Evolutionary conservation across 2,888 invertebrate genomes (phyloP).

Genomic region (Philhelius pedissequus): DNA sequence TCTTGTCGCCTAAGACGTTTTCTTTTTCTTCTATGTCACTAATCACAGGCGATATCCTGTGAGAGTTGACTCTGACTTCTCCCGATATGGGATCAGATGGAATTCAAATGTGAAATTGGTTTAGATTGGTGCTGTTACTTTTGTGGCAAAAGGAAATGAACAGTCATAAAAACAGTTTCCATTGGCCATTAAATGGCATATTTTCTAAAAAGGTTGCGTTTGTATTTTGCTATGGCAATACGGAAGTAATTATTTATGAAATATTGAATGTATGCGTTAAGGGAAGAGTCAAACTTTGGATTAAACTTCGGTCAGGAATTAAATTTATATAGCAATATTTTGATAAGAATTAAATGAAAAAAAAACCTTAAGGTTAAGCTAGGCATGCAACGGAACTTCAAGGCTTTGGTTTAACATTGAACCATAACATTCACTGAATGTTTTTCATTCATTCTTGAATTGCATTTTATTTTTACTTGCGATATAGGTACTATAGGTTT

Average conservation of each 20-base stretch:
- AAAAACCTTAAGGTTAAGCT: no score
- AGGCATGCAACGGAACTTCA: no score
- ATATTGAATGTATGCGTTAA: conserved; percentile 71
- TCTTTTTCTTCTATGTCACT: conserved; percentile 31
- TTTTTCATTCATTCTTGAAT: no score
- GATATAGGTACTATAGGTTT: no score
- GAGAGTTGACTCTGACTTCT: conserved; percentile 5
- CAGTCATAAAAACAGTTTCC: conserved; percentile 78
- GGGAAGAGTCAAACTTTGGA: not conserved
- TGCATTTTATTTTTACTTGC: no score
- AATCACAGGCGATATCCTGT: conserved; percentile 64
- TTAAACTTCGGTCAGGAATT: not conserved
- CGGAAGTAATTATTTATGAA: conserved; percentile 78
- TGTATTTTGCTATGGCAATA: conserved; percentile 48
- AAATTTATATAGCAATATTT: not conserved
- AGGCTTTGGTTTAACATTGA: no score
- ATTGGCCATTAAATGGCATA: conserved; percentile 78
- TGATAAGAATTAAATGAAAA: no score
- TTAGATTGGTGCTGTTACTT: conserved; percentile 33
- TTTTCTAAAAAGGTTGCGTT: conserved; percentile 69
- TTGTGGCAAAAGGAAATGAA: conserved; percentile 75
- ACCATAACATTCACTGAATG: no score
- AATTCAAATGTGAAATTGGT: conserved; percentile 62
- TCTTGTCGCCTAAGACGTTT: conserved; percentile 38
- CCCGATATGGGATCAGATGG: conserved; percentile 16